phyloP scores from a whole-genome alignment of 2,113 vertebrate genomes.

The Sinosuthora webbiana region DNA sequence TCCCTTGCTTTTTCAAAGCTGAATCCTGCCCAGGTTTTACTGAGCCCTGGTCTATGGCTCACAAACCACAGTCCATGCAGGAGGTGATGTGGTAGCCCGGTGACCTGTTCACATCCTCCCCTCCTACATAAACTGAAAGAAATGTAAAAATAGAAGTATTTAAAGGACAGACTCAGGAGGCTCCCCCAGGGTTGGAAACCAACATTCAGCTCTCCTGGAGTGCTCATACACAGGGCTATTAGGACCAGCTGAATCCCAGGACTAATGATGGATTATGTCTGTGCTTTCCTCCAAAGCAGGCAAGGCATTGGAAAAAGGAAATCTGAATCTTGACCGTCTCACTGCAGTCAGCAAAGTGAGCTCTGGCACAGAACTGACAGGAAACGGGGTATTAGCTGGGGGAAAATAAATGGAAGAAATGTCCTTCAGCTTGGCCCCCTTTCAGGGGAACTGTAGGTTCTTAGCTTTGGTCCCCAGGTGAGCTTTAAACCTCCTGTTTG shows the following conservation, averaged over 20 bases:
- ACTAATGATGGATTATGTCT: neutral
- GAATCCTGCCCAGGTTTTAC: neutral
- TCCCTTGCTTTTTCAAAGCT: neutral
- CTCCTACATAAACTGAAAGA: neutral
- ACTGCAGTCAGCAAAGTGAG: constrained; percentile 11
- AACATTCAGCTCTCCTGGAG: neutral
- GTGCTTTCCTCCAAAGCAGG: neutral
- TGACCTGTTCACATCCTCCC: neutral
- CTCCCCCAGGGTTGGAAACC: neutral
- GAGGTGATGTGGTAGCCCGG: neutral
- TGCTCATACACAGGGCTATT: neutral
- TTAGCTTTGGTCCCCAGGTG: neutral
- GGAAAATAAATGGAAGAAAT: neutral
- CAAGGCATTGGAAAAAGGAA: neutral
- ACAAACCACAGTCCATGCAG: neutral
- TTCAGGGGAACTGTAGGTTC: neutral
- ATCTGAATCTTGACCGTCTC: neutral
- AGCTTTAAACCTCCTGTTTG: neutral
- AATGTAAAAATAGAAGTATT: neutral
- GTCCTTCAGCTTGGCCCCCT: neutral
- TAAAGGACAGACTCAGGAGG: neutral
- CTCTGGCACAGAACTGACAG: neutral
- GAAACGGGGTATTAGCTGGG: neutral
- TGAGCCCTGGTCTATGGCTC: neutral
- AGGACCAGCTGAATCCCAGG: neutral